Evolutionary conservation across 2,888 invertebrate genomes (phyloP), one percentile per base, ranked within the genome.

Genomic region (Sericinus montela): DNA sequence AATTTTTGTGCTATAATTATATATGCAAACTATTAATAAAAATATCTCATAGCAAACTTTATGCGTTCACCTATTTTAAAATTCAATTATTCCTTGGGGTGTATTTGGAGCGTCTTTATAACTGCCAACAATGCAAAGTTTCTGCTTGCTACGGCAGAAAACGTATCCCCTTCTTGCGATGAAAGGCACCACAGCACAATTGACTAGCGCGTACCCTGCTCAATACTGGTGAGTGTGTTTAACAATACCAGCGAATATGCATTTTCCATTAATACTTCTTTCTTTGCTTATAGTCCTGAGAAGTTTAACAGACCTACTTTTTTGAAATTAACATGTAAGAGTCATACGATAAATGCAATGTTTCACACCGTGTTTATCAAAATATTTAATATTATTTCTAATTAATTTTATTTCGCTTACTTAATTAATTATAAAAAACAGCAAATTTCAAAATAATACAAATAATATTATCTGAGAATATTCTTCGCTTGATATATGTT

Each of bases 221-320:
- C 23, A 37, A 38, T 45, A 30, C 29, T 13, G 19, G 29, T 5
- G 30, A 14, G 40, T 34, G 8, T 25, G 11, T 35, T 35, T 15
- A 41, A 47, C 46, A 47, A 47, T 36, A 35, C 35, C 15, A 29
- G 19, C 35, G 46, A 19, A 25, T 35, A 47, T 47, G 35, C 40
- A 46, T 23, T 8, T 38, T 19, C 19, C 38, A 38, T 45, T 16
- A 30, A 46, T 46, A 30, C 32, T 9, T 46, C 39, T 46, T 46
- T 34, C 32, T 41, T 15, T 15, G 9, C 16, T n/a, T 35, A 10
- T 25, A 39, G 32, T 46, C 23, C 25, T 47, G 40, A 40, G 28
- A 41, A 47, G 29, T 36, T 28, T 28, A 40, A n/a, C n/a, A n/a
- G n/a, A 29, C 16, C 13, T 19, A 13, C 34, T 16, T 47, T 41